A percentile compares a stretch with the other conserved stretches of the same genome.
Evolutionary conservation across 2,888 invertebrate species (phyloP).

Genomic region (Agonopterix alstromeriana): DNA sequence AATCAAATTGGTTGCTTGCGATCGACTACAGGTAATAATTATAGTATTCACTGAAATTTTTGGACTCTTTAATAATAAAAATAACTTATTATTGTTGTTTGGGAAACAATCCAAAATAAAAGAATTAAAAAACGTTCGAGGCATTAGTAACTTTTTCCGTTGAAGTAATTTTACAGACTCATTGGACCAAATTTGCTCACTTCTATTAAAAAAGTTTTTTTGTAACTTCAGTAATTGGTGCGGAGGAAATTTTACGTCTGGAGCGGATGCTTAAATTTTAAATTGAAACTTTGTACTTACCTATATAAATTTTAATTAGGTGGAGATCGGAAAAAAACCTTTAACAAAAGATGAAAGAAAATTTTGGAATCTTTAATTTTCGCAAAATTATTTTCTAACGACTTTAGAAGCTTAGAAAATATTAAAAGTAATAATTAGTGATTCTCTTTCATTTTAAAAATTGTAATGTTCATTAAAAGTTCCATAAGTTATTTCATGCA

Average conservation of each 20-base stretch:
- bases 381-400: conserved; percentile 2
- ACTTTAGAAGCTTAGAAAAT: background rate
- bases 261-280: conserved; percentile 27
- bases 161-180: conserved; percentile 25
- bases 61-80: too few species aligned
- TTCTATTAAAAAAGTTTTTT: conserved; percentile 39
- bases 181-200: conserved; percentile 28
- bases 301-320: conserved; percentile 27
- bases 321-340: conserved; percentile 8
- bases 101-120: background rate
- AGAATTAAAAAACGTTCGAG: conserved; percentile 17
- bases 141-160: conserved; percentile 25
- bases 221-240: conserved; percentile 29
- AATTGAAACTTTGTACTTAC: conserved; percentile 35
- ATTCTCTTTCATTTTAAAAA: background rate
- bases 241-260: conserved; percentile 25
- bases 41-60: too few species aligned
- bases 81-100: too few species aligned
- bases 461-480: conserved; percentile 3
- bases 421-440: conserved; percentile 2
- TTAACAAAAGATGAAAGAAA: background rate
- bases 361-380: conserved; percentile 1
- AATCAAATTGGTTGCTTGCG: too few species aligned
- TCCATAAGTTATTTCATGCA: background rate
- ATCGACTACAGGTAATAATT: too few species aligned